These are phyloP conservation scores for Caenorhabditis virilis DNA, from an alignment of 2,888 invertebrate species.

Conservation along the genomic window DNA sequence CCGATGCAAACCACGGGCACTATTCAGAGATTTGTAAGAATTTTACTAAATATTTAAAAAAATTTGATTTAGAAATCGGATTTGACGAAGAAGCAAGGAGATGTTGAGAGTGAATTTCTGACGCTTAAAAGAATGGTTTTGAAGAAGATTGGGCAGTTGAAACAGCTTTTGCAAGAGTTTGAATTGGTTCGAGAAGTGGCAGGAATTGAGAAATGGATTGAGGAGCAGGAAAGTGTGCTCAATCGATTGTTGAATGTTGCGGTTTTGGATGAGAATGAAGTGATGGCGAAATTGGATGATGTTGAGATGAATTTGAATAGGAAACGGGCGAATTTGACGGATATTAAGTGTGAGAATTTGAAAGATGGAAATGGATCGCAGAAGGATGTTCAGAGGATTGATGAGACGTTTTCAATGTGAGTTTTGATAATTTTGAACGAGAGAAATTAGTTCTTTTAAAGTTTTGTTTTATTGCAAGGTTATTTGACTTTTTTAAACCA, in stretches of 20 bases:
- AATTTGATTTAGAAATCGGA: slow-evolving; percentile 4
- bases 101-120: slow-evolving; percentile 21
- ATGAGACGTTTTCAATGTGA: slow-evolving; percentile 19
- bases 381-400: slow-evolving; percentile 10
- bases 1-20: not conserved
- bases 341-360: slow-evolving; percentile 15
- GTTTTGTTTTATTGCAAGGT: not conserved
- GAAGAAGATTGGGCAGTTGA: slow-evolving; percentile 7
- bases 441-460: not conserved
- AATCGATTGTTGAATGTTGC: slow-evolving; percentile 5
- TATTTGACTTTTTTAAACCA: not conserved
- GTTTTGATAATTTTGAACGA: not conserved
- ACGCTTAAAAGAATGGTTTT: slow-evolving; percentile 10
- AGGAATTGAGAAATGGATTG: slow-evolving; percentile 22
- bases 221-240: slow-evolving; percentile 6
- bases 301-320: slow-evolving; percentile 16
- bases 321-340: slow-evolving; percentile 16
- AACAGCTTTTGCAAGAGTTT: slow-evolving; percentile 9
- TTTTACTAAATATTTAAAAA: not conserved
- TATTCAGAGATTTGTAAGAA: not conserved
- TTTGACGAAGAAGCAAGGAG: slow-evolving; percentile 24
- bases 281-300: slow-evolving; percentile 11
- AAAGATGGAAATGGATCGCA: slow-evolving; percentile 5
- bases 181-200: slow-evolving; percentile 15
- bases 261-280: slow-evolving; percentile 6